A percentile compares a stretch with the other conserved stretches of the same genome.
Evolutionary conservation across 2,113 vertebrate genomes (phyloP).

Genomic region (Hirundichthys speculiger): DNA sequence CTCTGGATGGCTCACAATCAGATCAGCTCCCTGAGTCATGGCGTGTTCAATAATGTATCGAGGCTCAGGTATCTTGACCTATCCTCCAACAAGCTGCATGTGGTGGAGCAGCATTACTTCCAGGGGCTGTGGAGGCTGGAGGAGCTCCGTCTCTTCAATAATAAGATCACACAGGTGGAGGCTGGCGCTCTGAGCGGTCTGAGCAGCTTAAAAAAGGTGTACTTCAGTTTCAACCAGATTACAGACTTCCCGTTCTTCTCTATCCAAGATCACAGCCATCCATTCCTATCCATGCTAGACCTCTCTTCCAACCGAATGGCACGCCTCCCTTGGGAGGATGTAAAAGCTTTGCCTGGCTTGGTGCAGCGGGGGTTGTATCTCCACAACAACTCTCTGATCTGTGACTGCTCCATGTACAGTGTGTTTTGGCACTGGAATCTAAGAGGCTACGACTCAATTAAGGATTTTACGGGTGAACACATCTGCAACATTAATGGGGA

Average conservation of each 20-base stretch:
- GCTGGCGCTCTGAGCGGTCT: conserved; percentile 81
- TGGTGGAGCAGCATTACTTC: conserved; percentile 85
- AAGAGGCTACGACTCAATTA: conserved; percentile 83
- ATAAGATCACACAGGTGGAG: conserved; percentile 86
- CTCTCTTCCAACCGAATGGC: conserved; percentile 91
- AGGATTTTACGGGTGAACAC: conserved; percentile 87
- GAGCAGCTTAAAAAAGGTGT: conserved; percentile 85
- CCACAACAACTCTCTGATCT: conserved; percentile 92
- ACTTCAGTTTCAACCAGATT: conserved; percentile 92
- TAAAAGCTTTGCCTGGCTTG: conserved; percentile 83
- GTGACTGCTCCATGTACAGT: conserved; percentile 87
- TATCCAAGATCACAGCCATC: conserved; percentile 85
- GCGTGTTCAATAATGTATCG: conserved; percentile 85
- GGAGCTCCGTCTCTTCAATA: conserved; percentile 93
- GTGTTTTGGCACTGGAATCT: conserved; percentile 89
- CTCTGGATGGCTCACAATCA: conserved; percentile 88
- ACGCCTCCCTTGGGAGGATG: conserved; percentile 84
- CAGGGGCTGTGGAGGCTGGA: conserved; percentile 86
- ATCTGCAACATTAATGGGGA: conserved; percentile 84
- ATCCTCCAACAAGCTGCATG: conserved; percentile 88
- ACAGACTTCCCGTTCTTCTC: conserved; percentile 89
- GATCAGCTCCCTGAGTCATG: conserved; percentile 76
- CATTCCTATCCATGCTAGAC: conserved; percentile 88
- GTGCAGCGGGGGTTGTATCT: conserved; percentile 91
- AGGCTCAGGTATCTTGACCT: conserved; percentile 88